These are phyloP conservation scores for Martes martes DNA, from an alignment of 2,113 vertebrate species.

Conservation along the genomic window DNA sequence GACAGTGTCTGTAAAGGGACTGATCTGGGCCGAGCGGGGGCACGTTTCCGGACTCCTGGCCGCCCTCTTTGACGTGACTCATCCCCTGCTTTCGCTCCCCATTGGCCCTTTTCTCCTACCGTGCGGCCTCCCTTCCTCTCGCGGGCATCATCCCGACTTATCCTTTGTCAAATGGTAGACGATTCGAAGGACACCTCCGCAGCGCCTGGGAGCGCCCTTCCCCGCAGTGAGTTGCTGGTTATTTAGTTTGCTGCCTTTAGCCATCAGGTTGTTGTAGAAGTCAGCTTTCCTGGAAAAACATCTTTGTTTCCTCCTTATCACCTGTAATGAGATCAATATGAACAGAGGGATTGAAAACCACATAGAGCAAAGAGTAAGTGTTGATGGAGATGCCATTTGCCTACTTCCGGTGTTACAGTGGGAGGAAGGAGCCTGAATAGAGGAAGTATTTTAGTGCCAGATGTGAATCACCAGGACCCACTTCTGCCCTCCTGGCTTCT, in stretches of 20 bases:
- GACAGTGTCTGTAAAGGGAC: not conserved
- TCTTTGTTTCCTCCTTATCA: not conserved
- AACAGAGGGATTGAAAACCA: not conserved
- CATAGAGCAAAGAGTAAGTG: not conserved
- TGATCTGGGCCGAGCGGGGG: not conserved
- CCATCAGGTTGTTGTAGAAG: not conserved
- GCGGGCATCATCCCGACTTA: not conserved
- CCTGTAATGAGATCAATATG: not conserved
- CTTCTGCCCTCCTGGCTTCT: not conserved
- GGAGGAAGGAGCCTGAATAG: not conserved
- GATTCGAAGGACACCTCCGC: not conserved
- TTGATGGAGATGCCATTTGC: not conserved
- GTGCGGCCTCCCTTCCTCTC: not conserved
- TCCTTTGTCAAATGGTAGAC: fast-evolving
- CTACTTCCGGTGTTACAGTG: not conserved
- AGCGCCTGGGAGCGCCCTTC: fast-evolving
- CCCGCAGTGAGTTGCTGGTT: not conserved
- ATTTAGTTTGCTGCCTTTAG: not conserved
- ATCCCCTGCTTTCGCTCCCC: slow-evolving; percentile 46
- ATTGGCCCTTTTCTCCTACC: slow-evolving; percentile 18
- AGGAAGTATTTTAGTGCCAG: not conserved
- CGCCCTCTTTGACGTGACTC: not conserved
- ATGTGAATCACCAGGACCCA: not conserved
- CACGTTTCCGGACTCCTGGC: not conserved
- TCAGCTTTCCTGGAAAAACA: not conserved